Base-by-base conservation (phyloP, 2,797 vertebrate genomes). In the Pogoniulus pusillus region DNA sequence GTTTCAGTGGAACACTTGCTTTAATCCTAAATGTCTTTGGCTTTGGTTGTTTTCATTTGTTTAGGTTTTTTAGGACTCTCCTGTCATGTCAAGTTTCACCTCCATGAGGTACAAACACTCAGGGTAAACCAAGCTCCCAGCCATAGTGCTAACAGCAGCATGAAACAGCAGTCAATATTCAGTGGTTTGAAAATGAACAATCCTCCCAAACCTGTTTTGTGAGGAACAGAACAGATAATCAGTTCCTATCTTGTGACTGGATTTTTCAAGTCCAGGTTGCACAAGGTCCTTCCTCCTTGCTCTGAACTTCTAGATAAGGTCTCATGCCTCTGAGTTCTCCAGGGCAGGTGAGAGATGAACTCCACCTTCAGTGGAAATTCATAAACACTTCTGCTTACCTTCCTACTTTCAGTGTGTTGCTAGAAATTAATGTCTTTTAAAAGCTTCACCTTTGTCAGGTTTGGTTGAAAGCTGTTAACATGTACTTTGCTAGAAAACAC, bases 241-340 rank as follows among this genome's bases (percentile, higher is more conserved):
- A 29, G 62, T 41, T 70, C 70, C 43, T 76, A 4, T 37, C 24
- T 39, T 74, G 47, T 64, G 30, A 68, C 23, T 4, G 66, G n/a
- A 79, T 85, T 70, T 86, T 18, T 45, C 47, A 53, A n/a, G 43
- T 47, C 6, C 7, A 57, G 26, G 11, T 32, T 68, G 7, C 18
- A 39, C 6, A 45, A 39, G 30, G 4, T 37, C 15, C 11, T 76
- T 79, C 4, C 10, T 16, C 3, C 3, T 82, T 68, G 3, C 13
- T 87, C 12, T 0, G 0, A 80, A 10, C 27, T 47, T 10, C 39
- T 62, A 15, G 4, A 23, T 5, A 16, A 76, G 8, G 16, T 82
- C 24, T 51, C 30, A 18, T 17, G 39, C 19, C 16, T 64, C 30
- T 14, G 35, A 54, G 26, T 3, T 4, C 12, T 4, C 9, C 35